Evolutionary conservation across 2,797 vertebrate genomes (phyloP), one percentile per base, ranked within the genome.

Genomic region (Pseudochromis fuscus): DNA sequence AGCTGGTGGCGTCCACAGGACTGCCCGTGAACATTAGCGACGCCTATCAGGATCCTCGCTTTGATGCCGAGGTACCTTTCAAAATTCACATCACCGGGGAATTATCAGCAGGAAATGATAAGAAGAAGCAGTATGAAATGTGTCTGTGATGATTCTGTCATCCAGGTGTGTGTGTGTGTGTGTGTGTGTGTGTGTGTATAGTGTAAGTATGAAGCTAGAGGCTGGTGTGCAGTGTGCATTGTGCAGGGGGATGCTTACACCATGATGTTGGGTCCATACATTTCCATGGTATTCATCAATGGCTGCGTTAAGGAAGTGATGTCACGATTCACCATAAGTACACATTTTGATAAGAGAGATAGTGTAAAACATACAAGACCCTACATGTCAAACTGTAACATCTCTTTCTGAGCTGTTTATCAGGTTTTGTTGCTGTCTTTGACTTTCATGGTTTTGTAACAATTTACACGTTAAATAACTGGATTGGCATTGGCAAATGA

Each of bases 21-120:
- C 96, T 99, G 33, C 97, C 98, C 0, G 98, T 99, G 77, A 99
- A 99, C 89, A 97, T 98, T 81, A 99, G 96, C 0, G 98, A 99
- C 38, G 96, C 96, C 65, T 98, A 97, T 86, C 98, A 99, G 90
- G 98, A 99, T 86, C 97, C 98, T 35, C 97, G 98, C 86, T 98
- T 98, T 75, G 98, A 99, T 71, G 96, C 96, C 0, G 98, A 99
- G 93, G 98, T 99, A 48, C 3, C 24, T 19, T 52, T 70, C 28
- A 59, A 38, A 68, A 25, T 1, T 40, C 24, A 62, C 56, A 51
- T 65, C 59, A 75, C 27, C 21, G 8, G 11, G 23, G 23, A 72
- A 60, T 18, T 8, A 9, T n/a, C 18, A 1, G 13, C 28, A 37
- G 19, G 7, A 50, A 64, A 61, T 33, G 2, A 64, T 37, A 19